phyloP scores from a whole-genome alignment of 2,113 vertebrate genomes.

The Ibidorhyncha struthersii region DNA sequence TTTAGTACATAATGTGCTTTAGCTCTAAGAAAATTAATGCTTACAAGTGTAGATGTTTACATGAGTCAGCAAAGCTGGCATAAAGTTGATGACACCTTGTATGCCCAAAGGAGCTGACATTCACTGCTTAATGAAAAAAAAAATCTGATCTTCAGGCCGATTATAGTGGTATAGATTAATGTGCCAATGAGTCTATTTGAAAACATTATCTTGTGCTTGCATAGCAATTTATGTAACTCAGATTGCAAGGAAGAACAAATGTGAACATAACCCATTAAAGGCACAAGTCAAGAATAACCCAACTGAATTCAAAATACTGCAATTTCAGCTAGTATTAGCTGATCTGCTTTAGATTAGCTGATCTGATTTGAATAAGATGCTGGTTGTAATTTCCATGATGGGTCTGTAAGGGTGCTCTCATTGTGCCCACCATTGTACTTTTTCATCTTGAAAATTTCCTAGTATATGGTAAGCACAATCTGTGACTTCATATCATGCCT shows the following conservation, averaged over 20 bases:
- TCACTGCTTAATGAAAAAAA: conserved; percentile 47
- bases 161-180: conserved; percentile 47
- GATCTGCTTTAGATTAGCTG: conserved; percentile 21
- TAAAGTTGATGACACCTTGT: conserved; percentile 59
- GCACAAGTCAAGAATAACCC: conserved; percentile 14
- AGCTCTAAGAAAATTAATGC: conserved; percentile 61
- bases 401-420: neutral
- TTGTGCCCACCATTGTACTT: neutral
- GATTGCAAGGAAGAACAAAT: conserved; percentile 44
- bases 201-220: conserved; percentile 59
- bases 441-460: neutral
- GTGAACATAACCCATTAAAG: neutral
- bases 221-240: conserved; percentile 48
- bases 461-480: neutral
- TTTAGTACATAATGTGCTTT: conserved; percentile 53
- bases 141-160: conserved; percentile 1
- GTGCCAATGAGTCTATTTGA: conserved; percentile 12
- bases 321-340: conserved; percentile 1
- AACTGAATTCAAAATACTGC: conserved; percentile 11
- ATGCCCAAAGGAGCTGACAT: conserved; percentile 46
- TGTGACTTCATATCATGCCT: neutral
- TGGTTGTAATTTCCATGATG: neutral
- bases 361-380: neutral
- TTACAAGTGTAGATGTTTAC: conserved; percentile 56
- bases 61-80: conserved; percentile 65